Evolutionary conservation across 2,888 invertebrate species (phyloP), one percentile per base, ranked within the genome.

Genomic region (Chymomyza procnemis): DNA sequence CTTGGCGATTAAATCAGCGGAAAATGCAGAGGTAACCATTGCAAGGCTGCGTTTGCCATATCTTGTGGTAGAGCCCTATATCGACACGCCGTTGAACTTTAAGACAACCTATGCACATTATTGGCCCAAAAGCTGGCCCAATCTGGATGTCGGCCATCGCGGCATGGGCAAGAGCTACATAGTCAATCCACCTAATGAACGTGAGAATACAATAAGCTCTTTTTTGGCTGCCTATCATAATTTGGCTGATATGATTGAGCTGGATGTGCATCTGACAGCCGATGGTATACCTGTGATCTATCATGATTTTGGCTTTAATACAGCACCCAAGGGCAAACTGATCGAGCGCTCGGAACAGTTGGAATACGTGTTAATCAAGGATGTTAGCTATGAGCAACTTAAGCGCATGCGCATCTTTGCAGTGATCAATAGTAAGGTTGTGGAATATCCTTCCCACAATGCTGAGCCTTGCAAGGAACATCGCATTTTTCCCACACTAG

Each of bases 191-290:
- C 96, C 98, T 62, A 93, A 96, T 6, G 82, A 88, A 64, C 79
- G 78, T 78, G 99, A 99, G 92, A 99, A 99, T 90, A 99, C 99
- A 9, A 94, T 99, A 83, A 97, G 97, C 64, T 99, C 99, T 14
- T 93, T 99, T 85, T 95, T 96, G 90, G 94, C 95, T 75, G 99
- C 99, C 71, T 96, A 96, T 67, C 93, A 95, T 67, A 95, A 96
- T 90, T 98, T 98, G 74, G 99, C 99, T 69, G 99, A 99, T 89
- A 96, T 97, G 93, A 96, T 99, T 57, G 99, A 99, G 91, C 97
- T 99, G 92, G 99, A 99, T 92, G 99, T 99, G 52, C 99, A 99
- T 89, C 92, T 99, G 73, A 97, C 97, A 73, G 97, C 97, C 91
- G 99, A 99, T 91, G 93, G 95, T 89, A 93, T 97, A 79, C 97